Evolutionary conservation across 1,140 invertebrate species (phyloP), one percentile per base, ranked within the genome.

Genomic region (Adelges cooleyi): DNA sequence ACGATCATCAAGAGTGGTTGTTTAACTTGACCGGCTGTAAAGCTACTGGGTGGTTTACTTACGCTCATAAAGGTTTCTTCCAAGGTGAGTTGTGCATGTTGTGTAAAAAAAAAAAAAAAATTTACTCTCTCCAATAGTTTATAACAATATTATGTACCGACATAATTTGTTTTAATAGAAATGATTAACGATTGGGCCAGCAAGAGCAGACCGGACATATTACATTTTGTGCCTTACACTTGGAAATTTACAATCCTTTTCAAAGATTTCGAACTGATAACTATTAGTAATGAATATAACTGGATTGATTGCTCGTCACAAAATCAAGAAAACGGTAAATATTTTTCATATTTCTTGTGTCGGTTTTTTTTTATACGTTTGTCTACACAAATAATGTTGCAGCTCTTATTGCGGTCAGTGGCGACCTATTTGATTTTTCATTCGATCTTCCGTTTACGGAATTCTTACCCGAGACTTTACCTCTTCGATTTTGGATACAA

Each of bases 291-390:
- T 78, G 92, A 98, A 73, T 92, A 92, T 74, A 99, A 99, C 76
- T 99, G 95, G 96, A 90, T 99, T 69, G 95, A 99, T 75, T 97
- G 93, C 70, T 94, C 92, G 49, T 92, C 90, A 42, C 89, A 91
- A 48, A 89, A 90, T 72, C 90, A 93, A 76, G 93, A 96, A 79
- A 97, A 97, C 76, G 75, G 82, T 84, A 75, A 73, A 68, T 70
- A 66, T 38, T 66, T 62, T 27, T 65, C 13, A 29, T 42, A 44
- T 51, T 15, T 6, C 18, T 9, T 46, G 13, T 62, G 15, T 25
- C 13, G 20, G 1, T 62, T 13, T 49, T 50, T 27, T 29, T 50
- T 29, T 46, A 29, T 54, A 20, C 18, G 11, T 40, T 38, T 17
- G 38, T 46, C 8, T 20, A 29, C 1, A 1, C 9, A 38, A 29